Base-by-base conservation (phyloP, 2,113 vertebrate species). In the Cyanistes caeruleus region DNA sequence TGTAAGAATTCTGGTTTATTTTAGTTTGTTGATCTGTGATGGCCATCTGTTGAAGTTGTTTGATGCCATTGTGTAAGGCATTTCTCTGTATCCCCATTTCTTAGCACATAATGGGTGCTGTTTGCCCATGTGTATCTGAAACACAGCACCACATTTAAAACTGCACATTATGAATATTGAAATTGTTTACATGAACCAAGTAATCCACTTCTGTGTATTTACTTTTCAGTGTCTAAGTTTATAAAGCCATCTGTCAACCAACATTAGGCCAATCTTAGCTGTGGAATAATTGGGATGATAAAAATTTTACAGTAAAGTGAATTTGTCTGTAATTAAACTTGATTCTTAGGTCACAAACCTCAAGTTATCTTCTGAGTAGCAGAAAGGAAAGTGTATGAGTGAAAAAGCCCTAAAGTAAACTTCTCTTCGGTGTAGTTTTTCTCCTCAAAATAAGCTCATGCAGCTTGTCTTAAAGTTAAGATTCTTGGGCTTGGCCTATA, bases 41-140 rank as follows among this genome's bases (percentile, higher is more conserved):
- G 89, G n/a, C 97, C 94, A 94, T 98, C 97, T 98, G 95, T 95
- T 84, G 35, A 85, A 96, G 85, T 93, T 89, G 31, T 96, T 95
- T 95, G 95, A 93, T 97, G 90, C 76, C 8, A 6, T 9, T 92
- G 59, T 85, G 60, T 88, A 88, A 86, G 95, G 89, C 69, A 68
- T 94, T 95, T 87, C 6, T 96, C 60, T 69, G 44, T 96, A 93
- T 94, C 51, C 64, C 60, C 17, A 12, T 94, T 97, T 97, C 91
- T 87, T 83, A 96, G 79, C 87, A 95, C 86, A 91, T 97, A 91
- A 93, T 56, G 41, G 33, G 30, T 89, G 78, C 15, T 7, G 37
- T 94, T 97, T 98, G 88, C 96, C 88, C 33, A 56, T 90, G 67
- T 91, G 72, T 95, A 49, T 96, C 83, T 97, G 89, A 67, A 77